These are phyloP conservation scores for Caenorhabditis imperialis DNA, from an alignment of 2,888 invertebrate genomes.

Conservation along the genomic window DNA sequence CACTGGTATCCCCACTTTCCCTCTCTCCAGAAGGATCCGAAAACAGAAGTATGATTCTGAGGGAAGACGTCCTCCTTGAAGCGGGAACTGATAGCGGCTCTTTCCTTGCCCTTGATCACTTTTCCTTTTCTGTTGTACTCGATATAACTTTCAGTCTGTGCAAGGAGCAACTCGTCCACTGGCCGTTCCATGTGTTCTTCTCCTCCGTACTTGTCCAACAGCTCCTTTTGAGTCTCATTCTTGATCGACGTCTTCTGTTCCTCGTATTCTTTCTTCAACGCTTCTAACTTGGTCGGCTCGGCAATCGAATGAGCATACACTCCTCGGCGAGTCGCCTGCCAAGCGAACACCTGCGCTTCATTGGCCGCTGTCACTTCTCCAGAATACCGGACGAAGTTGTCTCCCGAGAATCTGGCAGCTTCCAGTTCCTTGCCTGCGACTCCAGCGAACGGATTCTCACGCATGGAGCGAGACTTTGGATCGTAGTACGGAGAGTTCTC, in stretches of 20 bases:
- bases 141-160: conserved; percentile 95
- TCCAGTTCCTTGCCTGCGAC: conserved; percentile 76
- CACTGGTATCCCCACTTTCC: conserved; percentile 97
- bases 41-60: conserved; percentile 94
- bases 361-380: conserved; percentile 94
- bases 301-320: conserved; percentile 95
- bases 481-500: conserved; percentile 98
- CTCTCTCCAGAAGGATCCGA: conserved; percentile 95
- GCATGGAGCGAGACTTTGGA: conserved; percentile 98
- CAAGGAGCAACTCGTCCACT: conserved; percentile 89
- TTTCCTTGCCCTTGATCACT: conserved; percentile 86
- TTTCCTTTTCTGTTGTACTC: conserved; percentile 95
- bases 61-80: conserved; percentile 92
- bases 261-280: conserved; percentile 90
- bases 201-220: conserved; percentile 94
- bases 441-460: conserved; percentile 90
- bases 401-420: conserved; percentile 86
- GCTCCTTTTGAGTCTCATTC: conserved; percentile 85
- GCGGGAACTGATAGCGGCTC: conserved; percentile 87
- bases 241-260: conserved; percentile 92
- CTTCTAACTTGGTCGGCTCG: conserved; percentile 96
- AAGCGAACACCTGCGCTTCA: conserved; percentile 84
- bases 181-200: conserved; percentile 89
- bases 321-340: conserved; percentile 81
- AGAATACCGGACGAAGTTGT: conserved; percentile 92